Percentiles rank a stretch among this genome's conserved stretches.
Evolutionary conservation across 2,888 invertebrate species (phyloP).

Genomic region (Parnassius mnemosyne): DNA sequence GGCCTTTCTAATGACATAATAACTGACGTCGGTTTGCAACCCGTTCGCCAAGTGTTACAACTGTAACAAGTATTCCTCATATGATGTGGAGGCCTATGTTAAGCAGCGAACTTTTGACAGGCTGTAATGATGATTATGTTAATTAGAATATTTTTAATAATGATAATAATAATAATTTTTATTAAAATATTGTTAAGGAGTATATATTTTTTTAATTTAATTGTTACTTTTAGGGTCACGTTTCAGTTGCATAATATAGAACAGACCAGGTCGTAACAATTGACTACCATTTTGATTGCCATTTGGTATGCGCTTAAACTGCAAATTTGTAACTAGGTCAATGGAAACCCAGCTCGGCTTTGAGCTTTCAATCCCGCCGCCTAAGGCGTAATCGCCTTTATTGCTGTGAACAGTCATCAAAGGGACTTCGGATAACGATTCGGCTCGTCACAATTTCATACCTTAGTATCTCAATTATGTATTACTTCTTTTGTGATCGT

Average conservation of each 20-base stretch:
- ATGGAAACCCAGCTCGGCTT: background rate
- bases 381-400: conserved; percentile 10
- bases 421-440: conserved; percentile 12
- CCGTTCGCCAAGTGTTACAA: too few relatives aligned
- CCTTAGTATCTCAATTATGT: conserved; percentile 1
- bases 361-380: conserved; percentile 10
- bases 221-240: too few relatives aligned
- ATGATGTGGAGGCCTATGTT: too few relatives aligned
- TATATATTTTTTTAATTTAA: too few relatives aligned
- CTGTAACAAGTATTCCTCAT: too few relatives aligned
- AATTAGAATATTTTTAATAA: too few relatives aligned
- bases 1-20: too few relatives aligned
- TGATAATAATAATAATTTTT: too few relatives aligned
- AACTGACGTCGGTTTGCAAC: too few relatives aligned
- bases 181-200: too few relatives aligned
- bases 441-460: conserved; percentile 1
- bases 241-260: background rate
- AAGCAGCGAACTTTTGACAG: too few relatives aligned
- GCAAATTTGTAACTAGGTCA: conserved; percentile 18
- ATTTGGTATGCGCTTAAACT: conserved; percentile 12
- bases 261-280: background rate
- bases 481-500: background rate
- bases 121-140: too few relatives aligned
- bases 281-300: background rate
- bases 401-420: conserved; percentile 1